Evolutionary conservation across 2,888 invertebrate genomes (phyloP), one percentile per base, ranked within the genome.

Genomic region (Drosophila pegasa): DNA sequence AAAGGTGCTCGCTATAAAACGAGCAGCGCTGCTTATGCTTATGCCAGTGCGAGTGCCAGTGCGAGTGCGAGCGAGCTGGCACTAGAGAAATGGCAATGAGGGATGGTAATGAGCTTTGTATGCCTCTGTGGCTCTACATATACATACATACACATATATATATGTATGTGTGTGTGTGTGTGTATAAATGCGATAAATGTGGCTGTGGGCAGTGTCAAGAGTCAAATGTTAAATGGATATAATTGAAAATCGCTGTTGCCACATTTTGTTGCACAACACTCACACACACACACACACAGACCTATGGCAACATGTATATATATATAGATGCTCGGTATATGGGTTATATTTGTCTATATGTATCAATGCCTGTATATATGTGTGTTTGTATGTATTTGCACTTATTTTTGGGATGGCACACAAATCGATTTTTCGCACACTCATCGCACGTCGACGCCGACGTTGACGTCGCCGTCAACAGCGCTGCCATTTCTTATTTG

Each of bases 401-500:
- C 58, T 73, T 77, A 72, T 75, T 75, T 87, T 88, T 82, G 83
- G 75, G 78, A 86, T 84, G 82, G 74, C 82, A 85, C 82, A 80
- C 83, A 86, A 84, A 84, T 84, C 84, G 84, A 84, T 84, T 84
- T 84, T 82, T 82, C 87, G 84, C 82, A 82, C 84, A 87, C 71
- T 83, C 87, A 82, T 76, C 75, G 68, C 69, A 78, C 54, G 71
- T 59, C 60, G 33, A 25, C 22, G 70, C 35, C 33, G 35, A 18
- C 69, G 71, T 59, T 57, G 33, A 25, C 22, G 70, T 40, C 33
- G 35, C n/a, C 69, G 55, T 57, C 52, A 22, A 38, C 61, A 50
- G 58, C 64, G 60, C 68, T 78, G 60, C 68, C 55, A 56, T 66
- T 68, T 80, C 68, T 74, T 79, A 78, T 86, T 84, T 83, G 84